Percentiles rank a stretch among this genome's conserved stretches.
Conservation (phyloP, 2,797 vertebrate genomes). For the Perodicticus potto region DNA sequence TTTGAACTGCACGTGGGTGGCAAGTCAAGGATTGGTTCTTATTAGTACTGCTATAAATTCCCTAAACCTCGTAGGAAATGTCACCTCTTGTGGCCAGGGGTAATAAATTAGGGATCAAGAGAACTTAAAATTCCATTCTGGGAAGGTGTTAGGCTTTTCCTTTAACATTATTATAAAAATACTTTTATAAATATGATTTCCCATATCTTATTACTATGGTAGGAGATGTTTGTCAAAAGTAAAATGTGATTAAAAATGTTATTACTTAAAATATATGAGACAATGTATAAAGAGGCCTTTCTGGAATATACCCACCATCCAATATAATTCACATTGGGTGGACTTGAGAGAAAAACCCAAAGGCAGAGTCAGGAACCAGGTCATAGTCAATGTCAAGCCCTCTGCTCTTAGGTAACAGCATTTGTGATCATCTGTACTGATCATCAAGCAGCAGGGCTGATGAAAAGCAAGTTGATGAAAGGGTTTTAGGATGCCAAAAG, state of each 20-base stretch:
- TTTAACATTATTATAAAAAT: background rate
- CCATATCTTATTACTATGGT: conserved; percentile 21
- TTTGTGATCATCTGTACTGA: background rate
- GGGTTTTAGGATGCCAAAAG: background rate
- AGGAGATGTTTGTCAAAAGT: conserved; percentile 10
- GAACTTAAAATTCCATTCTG: conserved; percentile 63
- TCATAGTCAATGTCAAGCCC: background rate
- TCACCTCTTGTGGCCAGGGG: background rate
- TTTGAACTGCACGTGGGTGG: conserved; percentile 54
- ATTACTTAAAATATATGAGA: conserved; percentile 54
- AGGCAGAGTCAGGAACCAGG: background rate
- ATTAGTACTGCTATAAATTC: conserved; percentile 47
- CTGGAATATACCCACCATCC: background rate
- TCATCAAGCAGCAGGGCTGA: background rate
- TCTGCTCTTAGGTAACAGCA: background rate
- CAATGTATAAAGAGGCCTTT: background rate
- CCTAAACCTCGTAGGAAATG: conserved; percentile 49
- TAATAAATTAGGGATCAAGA: conserved; percentile 59
- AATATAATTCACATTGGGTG: background rate
- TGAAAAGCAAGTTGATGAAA: background rate
- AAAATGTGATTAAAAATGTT: conserved; percentile 48
- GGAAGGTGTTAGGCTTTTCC: conserved; percentile 52
- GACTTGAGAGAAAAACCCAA: background rate
- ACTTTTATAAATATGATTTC: background rate
- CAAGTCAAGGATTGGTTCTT: conserved; percentile 55